phyloP scores from a whole-genome alignment of 2,797 vertebrate genomes.

The Malurus leucopterus region DNA sequence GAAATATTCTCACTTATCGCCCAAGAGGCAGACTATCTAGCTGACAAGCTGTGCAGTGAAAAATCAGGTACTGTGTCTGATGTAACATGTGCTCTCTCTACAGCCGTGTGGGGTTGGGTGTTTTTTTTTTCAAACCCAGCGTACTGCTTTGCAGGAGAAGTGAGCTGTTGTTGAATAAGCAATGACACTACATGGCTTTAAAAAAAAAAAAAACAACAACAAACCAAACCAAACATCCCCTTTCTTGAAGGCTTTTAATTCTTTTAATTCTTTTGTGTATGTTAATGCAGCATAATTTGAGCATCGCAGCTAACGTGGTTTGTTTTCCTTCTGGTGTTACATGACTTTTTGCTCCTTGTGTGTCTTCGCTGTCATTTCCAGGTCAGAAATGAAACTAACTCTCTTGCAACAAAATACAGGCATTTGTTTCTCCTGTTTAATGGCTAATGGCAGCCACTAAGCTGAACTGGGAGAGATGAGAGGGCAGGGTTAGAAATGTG shows the following conservation, averaged over 20 bases:
- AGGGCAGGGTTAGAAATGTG: not conserved
- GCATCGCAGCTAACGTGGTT: not conserved
- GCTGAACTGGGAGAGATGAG: not conserved
- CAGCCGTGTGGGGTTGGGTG: slow-evolving; percentile 61
- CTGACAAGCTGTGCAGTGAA: slow-evolving; percentile 83
- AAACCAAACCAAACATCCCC: not conserved
- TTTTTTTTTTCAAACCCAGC: slow-evolving; percentile 65
- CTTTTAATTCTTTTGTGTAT: slow-evolving; percentile 4
- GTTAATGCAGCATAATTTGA: not conserved
- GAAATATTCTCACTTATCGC: slow-evolving; percentile 82
- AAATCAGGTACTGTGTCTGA: slow-evolving; percentile 86
- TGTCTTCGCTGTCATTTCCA: not conserved
- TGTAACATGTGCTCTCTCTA: slow-evolving; percentile 61
- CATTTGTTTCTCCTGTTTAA: not conserved
- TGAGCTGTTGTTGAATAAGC: slow-evolving; percentile 23
- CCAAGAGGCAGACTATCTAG: slow-evolving; percentile 71
- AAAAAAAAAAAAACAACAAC: not conserved
- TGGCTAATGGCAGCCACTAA: not conserved
- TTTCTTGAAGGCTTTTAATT: slow-evolving; percentile 5
- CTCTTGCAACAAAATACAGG: not conserved
- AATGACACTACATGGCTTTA: not conserved
- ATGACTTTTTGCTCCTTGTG: not conserved
- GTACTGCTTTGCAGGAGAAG: slow-evolving; percentile 54
- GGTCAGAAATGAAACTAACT: slow-evolving; percentile 26
- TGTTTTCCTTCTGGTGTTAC: slow-evolving; percentile 12